These are phyloP conservation scores for Helicolenus hilgendorfi DNA, from an alignment of 2,797 vertebrate genomes.

Conservation along the genomic window DNA sequence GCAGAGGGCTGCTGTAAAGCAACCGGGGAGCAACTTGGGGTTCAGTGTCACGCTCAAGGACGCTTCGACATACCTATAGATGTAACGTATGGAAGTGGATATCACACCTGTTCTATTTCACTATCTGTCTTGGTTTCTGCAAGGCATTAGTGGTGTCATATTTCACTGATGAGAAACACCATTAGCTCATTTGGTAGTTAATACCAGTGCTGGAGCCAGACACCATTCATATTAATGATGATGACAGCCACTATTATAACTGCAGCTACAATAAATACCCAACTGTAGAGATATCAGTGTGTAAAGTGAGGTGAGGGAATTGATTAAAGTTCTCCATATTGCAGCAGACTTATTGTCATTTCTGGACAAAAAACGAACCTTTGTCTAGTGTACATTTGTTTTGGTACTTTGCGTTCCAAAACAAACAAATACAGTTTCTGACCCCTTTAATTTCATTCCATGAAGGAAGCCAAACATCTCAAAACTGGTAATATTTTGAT, in stretches of 20 bases:
- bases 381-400: too few species aligned
- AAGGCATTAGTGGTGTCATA: background rate
- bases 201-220: constrained; percentile 1
- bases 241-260: background rate
- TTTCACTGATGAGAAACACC: background rate
- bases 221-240: constrained; percentile 27
- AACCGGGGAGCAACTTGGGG: background rate
- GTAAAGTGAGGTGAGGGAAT: background rate
- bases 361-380: too few species aligned
- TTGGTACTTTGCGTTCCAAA: too few species aligned
- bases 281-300: background rate
- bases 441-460: too few species aligned
- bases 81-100: too few species aligned
- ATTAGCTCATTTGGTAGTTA: constrained; percentile 19
- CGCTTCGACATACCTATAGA: fast-evolving
- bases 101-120: background rate
- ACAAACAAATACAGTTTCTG: too few species aligned
- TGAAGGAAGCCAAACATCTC: too few species aligned
- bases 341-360: background rate
- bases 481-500: too few species aligned
- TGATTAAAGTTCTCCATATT: background rate
- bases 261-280: background rate
- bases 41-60: too few species aligned
- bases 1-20: background rate
- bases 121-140: background rate